phyloP scores from a whole-genome alignment of 1,140 invertebrate species.

The Trialeurodes vaporariorum region DNA sequence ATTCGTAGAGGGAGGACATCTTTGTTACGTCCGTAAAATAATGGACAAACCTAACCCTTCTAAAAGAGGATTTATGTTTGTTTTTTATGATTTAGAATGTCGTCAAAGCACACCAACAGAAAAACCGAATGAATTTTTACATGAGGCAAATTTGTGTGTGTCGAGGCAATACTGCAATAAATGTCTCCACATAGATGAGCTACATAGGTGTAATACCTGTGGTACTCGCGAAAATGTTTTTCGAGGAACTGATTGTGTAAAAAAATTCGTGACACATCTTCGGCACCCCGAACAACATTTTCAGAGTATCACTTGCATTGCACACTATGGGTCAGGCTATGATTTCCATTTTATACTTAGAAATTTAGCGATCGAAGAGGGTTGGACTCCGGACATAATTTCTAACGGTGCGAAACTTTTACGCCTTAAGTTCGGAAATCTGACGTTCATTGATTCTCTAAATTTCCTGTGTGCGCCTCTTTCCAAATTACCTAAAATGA shows the following conservation, averaged over 20 bases:
- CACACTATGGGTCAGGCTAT: background rate
- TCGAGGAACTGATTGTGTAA: background rate
- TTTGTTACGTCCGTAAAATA: background rate
- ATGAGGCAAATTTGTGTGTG: constrained; percentile 4
- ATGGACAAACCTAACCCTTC: background rate
- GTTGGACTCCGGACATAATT: no score
- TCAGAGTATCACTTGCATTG: background rate
- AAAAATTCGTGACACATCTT: background rate
- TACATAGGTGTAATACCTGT: background rate
- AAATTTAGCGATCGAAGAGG: background rate
- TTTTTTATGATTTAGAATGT: constrained; percentile 9
- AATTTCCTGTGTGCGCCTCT: constrained; percentile 7
- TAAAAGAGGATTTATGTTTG: background rate
- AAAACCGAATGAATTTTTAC: background rate
- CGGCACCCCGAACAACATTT: background rate
- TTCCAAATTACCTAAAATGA: constrained; percentile 15
- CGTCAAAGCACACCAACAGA: background rate
- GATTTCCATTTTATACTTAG: background rate
- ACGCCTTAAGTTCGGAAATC: background rate
- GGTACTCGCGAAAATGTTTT: background rate
- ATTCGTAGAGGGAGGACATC: background rate
- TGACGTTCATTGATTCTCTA: constrained; percentile 7
- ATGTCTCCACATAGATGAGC: background rate
- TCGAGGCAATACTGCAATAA: background rate
- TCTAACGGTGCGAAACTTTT: background rate